Percentiles rank a stretch among this genome's conserved stretches.
Conservation (phyloP, 2,797 vertebrate genomes). For the Meda fulgida region DNA sequence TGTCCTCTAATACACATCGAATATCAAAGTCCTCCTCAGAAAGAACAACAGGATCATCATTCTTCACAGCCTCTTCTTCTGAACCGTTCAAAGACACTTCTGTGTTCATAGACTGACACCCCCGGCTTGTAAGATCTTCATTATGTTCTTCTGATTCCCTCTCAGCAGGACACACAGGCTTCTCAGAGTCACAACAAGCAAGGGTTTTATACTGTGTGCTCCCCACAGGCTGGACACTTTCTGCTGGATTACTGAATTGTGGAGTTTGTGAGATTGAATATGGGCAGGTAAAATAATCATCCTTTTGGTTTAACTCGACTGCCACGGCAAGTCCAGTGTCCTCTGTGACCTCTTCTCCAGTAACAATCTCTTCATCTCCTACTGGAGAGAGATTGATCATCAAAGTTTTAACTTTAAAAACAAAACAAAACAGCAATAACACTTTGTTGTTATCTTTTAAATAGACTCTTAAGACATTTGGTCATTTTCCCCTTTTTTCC, state of each 20-base stretch:
- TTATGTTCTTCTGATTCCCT: constrained; percentile 7
- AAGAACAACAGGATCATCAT: background rate
- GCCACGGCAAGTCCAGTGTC: constrained; percentile 43
- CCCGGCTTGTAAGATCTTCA: constrained; percentile 4
- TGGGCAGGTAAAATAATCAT: background rate
- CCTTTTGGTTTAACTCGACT: constrained; percentile 1
- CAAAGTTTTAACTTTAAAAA: background rate
- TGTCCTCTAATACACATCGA: constrained; percentile 36
- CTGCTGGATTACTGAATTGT: constrained; percentile 3
- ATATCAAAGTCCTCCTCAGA: constrained; percentile 41
- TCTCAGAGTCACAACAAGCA: constrained; percentile 6
- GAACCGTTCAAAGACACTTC: background rate
- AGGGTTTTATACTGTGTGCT: background rate
- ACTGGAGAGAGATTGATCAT: background rate
- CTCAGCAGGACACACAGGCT: constrained; percentile 10
- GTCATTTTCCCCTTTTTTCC: background rate
- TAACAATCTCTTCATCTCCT: constrained; percentile 59
- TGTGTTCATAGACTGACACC: background rate
- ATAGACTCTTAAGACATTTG: background rate
- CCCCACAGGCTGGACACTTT: background rate
- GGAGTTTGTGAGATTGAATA: constrained; percentile 16
- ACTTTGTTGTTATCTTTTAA: background rate
- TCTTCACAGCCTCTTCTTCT: constrained; percentile 35
- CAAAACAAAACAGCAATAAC: background rate
- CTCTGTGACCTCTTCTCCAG: constrained; percentile 60